Evolutionary conservation across 2,888 invertebrate genomes (phyloP).

Genomic region (Nomada flava): DNA sequence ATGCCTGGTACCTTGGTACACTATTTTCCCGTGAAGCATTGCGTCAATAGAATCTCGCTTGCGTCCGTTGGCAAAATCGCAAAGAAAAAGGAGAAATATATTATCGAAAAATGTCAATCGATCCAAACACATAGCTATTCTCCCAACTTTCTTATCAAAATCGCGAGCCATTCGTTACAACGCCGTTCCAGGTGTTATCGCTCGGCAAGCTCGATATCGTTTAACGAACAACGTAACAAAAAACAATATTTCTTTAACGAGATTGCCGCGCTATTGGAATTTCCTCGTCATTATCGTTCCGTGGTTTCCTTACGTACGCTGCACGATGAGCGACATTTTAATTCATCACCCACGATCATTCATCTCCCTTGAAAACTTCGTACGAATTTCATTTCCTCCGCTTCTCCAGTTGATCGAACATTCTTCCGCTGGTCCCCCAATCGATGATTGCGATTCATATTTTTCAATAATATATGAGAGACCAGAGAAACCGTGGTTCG

Average conservation of each 20-base stretch:
- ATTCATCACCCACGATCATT: too few species aligned
- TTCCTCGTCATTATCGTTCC: too few species aligned
- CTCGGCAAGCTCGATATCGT: neutral
- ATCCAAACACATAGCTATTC: neutral
- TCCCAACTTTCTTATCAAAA: neutral
- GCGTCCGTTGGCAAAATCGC: too few species aligned
- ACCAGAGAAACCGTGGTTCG: neutral
- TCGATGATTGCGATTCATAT: neutral
- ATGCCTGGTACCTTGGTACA: neutral
- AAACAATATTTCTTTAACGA: too few species aligned
- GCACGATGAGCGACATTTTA: too few species aligned
- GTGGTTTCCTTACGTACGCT: too few species aligned
- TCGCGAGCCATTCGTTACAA: neutral
- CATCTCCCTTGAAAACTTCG: too few species aligned
- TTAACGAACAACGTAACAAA: neutral
- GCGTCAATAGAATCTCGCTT: too few species aligned
- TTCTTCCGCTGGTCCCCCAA: neutral
- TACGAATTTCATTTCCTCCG: neutral
- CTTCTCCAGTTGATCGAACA: slow-evolving; percentile 9
- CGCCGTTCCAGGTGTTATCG: neutral
- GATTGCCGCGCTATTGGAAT: too few species aligned
- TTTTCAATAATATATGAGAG: neutral
- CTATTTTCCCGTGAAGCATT: too few species aligned
- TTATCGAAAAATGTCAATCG: neutral
- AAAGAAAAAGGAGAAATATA: neutral